A percentile compares a stretch with the other conserved stretches of the same genome.
phyloP scores from a whole-genome alignment of 2,797 vertebrate species.

The Amblyopsis hoosieri region DNA sequence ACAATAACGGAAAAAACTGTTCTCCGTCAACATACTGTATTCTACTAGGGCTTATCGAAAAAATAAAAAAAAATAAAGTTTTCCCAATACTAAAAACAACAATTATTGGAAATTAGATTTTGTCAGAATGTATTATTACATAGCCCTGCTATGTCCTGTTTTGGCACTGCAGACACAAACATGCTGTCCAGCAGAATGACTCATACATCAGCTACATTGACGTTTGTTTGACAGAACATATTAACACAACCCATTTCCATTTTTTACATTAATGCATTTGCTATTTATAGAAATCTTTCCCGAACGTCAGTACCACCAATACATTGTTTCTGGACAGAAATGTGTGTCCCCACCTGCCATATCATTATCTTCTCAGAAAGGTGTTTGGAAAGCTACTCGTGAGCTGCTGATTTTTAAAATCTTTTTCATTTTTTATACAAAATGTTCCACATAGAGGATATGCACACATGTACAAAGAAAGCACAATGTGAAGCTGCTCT shows the following conservation, averaged over 20 bases:
- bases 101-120: constrained; percentile 55
- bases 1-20: constrained; percentile 37
- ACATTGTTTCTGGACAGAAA: constrained; percentile 22
- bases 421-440: no score
- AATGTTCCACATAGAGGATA: background rate
- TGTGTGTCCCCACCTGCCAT: constrained; percentile 24
- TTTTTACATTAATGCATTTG: constrained; percentile 63
- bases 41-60: constrained; percentile 34
- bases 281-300: constrained; percentile 63
- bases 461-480: constrained; percentile 17
- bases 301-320: constrained; percentile 62
- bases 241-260: constrained; percentile 74
- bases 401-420: background rate
- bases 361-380: constrained; percentile 43
- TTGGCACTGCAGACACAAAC: constrained; percentile 52
- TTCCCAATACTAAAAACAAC: constrained; percentile 66
- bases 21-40: constrained; percentile 36
- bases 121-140: constrained; percentile 69
- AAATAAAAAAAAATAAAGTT: constrained; percentile 15
- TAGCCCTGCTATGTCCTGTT: constrained; percentile 63
- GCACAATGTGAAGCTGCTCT: constrained; percentile 4
- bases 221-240: constrained; percentile 68
- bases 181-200: constrained; percentile 53
- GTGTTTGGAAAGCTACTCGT: constrained; percentile 37
- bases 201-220: constrained; percentile 74